Evolutionary conservation across 1,140 invertebrate species (phyloP).

Genomic region (Macrostomum lignano): DNA sequence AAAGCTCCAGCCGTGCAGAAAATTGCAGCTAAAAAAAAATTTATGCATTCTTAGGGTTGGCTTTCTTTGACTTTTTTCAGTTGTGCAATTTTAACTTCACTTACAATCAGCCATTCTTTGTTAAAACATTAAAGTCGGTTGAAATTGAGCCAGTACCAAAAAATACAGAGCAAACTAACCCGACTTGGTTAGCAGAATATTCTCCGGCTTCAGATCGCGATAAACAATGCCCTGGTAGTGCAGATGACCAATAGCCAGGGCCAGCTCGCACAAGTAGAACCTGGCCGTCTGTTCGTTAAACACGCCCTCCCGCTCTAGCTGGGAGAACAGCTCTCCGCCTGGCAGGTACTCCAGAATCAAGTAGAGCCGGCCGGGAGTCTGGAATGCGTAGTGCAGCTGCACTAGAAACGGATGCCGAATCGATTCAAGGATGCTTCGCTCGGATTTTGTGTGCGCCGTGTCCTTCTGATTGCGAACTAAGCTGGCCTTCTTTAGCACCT

Average conservation of each 20-base stretch:
- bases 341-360: constrained; percentile 70
- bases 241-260: constrained; percentile 57
- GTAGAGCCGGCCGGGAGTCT: constrained; percentile 62
- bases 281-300: constrained; percentile 14
- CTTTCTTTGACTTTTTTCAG: too few species aligned
- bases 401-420: constrained; percentile 52
- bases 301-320: constrained; percentile 30
- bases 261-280: constrained; percentile 66
- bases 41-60: too few species aligned
- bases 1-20: too few species aligned
- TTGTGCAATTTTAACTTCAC: too few species aligned
- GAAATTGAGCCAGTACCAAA: too few species aligned
- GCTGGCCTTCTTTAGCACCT: constrained; percentile 63
- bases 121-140: too few species aligned
- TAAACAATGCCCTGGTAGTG: constrained; percentile 41
- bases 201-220: constrained; percentile 67
- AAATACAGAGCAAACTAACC: too few species aligned
- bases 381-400: constrained; percentile 70
- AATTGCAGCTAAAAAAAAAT: too few species aligned
- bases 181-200: constrained; percentile 40
- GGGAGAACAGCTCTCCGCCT: constrained; percentile 67
- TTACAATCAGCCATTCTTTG: too few species aligned
- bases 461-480: constrained; percentile 96
- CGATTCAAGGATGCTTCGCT: constrained; percentile 67
- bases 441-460: constrained; percentile 92